phyloP scores from a whole-genome alignment of 2,888 invertebrate species.

The Macaria notata region DNA sequence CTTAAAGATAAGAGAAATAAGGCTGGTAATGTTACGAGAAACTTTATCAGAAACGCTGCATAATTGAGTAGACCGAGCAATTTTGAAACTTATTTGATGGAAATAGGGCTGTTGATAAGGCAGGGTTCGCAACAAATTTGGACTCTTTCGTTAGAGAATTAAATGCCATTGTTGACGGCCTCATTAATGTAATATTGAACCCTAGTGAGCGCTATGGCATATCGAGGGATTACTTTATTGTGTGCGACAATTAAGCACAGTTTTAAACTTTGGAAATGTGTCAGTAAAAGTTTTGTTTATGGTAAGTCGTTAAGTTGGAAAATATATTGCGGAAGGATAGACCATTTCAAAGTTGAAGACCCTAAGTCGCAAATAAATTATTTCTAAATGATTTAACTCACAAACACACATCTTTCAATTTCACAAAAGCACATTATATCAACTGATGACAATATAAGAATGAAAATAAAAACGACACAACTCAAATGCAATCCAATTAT shows the following conservation, averaged over 20 bases:
- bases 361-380: too few relatives aligned
- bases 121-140: constrained; percentile 38
- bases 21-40: constrained; percentile 20
- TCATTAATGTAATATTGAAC: constrained; percentile 78
- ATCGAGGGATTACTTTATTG: constrained; percentile 65
- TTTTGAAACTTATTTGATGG: constrained; percentile 40
- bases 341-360: constrained; percentile 1
- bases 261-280: constrained; percentile 40
- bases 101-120: constrained; percentile 31
- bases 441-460: too few relatives aligned
- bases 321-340: constrained; percentile 5
- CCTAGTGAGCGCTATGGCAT: constrained; percentile 50
- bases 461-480: too few relatives aligned
- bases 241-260: constrained; percentile 68
- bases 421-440: too few relatives aligned
- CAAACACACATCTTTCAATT: too few relatives aligned
- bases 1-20: constrained; percentile 32
- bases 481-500: too few relatives aligned
- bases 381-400: too few relatives aligned
- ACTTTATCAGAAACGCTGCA: constrained; percentile 28
- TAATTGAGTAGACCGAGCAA: constrained; percentile 27
- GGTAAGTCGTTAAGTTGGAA: constrained; percentile 19
- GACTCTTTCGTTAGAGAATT: constrained; percentile 72
- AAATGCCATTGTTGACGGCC: constrained; percentile 76
- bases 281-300: constrained; percentile 32